phyloP scores from a whole-genome alignment of 1,140 invertebrate genomes.

The Aphis gossypii region DNA sequence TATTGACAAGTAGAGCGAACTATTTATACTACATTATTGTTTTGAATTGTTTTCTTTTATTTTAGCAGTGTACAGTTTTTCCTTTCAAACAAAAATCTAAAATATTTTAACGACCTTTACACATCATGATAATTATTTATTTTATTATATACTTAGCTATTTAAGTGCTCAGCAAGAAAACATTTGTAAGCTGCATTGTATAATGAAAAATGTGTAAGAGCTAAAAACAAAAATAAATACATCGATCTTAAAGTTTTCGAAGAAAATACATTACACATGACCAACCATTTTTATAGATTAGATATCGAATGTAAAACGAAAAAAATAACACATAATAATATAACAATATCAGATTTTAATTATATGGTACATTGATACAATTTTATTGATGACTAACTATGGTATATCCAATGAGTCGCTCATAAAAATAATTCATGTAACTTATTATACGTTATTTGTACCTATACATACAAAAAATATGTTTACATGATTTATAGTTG shows the following conservation, averaged over 20 bases:
- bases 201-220: neutral
- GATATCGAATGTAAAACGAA: neutral
- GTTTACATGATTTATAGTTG: too few relatives aligned
- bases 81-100: neutral
- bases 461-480: too few relatives aligned
- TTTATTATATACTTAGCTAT: too few relatives aligned
- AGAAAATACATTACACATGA: neutral
- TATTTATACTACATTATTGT: neutral
- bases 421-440: neutral
- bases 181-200: neutral
- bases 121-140: too few relatives aligned
- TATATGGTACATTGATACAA: neutral
- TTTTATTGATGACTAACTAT: neutral
- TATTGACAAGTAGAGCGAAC: too few relatives aligned
- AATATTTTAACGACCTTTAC: neutral
- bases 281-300: neutral
- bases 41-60: neutral
- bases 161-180: neutral
- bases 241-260: neutral
- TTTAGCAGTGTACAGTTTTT: neutral
- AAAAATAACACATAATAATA: neutral
- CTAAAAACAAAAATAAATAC: neutral
- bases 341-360: neutral
- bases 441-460: too few relatives aligned
- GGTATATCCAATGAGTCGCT: neutral